Evolutionary conservation across 2,113 vertebrate species (phyloP).

Genomic region (Mola mola): DNA sequence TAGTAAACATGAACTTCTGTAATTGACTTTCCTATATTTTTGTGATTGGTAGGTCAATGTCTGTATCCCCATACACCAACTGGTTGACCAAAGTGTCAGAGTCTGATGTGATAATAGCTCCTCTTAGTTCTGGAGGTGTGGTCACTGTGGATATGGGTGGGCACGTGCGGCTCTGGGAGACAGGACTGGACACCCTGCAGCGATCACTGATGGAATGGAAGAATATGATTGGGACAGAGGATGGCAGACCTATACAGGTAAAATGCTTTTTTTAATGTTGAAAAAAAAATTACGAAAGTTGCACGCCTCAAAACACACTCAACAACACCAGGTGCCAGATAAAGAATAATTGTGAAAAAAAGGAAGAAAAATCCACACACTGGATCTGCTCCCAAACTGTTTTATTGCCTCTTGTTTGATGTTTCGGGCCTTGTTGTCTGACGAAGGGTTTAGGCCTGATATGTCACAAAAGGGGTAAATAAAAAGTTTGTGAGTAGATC

Average conservation of each 20-base stretch:
- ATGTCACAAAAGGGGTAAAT: too few relatives aligned
- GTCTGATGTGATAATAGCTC: conserved; percentile 85
- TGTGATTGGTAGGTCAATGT: conserved; percentile 79
- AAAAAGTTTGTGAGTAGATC: too few relatives aligned
- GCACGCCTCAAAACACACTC: too few relatives aligned
- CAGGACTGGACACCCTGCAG: conserved; percentile 88
- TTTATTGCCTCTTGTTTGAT: too few relatives aligned
- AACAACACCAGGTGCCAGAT: too few relatives aligned
- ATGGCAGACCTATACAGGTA: conserved; percentile 90
- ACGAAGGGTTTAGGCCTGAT: background rate
- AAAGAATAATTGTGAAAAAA: too few relatives aligned
- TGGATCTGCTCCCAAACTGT: too few relatives aligned
- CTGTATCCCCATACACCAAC: conserved; percentile 88
- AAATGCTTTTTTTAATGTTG: too few relatives aligned
- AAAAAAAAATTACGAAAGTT: too few relatives aligned
- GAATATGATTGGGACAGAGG: conserved; percentile 92
- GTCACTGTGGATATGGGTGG: conserved; percentile 95
- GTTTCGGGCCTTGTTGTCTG: background rate
- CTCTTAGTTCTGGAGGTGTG: conserved; percentile 84
- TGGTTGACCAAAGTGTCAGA: conserved; percentile 93
- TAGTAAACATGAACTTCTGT: background rate
- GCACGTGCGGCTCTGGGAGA: conserved; percentile 91
- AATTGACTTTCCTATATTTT: background rate
- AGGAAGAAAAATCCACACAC: too few relatives aligned
- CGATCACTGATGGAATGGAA: conserved; percentile 93